Conservation (phyloP, 2,113 vertebrate genomes). For the Varanus salvator region DNA sequence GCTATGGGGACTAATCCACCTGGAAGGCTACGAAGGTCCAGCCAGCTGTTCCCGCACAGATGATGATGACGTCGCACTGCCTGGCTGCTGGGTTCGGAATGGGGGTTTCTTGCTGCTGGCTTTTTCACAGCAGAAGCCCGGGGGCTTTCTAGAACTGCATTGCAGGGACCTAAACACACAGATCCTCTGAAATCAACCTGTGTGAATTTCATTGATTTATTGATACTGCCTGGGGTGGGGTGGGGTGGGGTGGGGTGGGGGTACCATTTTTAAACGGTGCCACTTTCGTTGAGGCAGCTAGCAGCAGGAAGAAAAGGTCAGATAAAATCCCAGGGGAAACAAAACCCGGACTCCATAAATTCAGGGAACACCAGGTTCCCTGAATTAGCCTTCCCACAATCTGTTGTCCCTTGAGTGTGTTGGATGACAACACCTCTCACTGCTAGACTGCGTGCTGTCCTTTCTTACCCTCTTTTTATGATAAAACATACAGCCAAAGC, state of each 20-base stretch:
- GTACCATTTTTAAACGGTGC: background rate
- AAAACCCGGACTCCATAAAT: background rate
- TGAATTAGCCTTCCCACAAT: no score
- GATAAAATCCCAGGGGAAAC: background rate
- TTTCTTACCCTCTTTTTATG: no score
- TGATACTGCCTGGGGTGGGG: no score
- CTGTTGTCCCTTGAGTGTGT: no score
- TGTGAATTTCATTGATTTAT: background rate
- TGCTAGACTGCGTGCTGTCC: no score
- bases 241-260: no score
- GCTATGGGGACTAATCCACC: slow-evolving; percentile 45
- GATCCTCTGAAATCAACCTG: background rate
- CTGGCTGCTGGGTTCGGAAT: background rate
- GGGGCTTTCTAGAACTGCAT: background rate
- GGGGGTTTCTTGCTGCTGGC: background rate
- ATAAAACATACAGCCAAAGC: no score
- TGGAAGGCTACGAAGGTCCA: slow-evolving; percentile 32
- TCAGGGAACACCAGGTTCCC: background rate
- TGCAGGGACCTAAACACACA: background rate
- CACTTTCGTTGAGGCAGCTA: background rate
- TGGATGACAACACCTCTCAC: no score
- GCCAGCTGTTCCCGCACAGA: slow-evolving; percentile 32
- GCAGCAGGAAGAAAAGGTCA: background rate
- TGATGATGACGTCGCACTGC: slow-evolving; percentile 13
- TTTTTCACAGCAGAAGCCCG: background rate